phyloP scores from a whole-genome alignment of 1,140 invertebrate genomes.

The Drosophila baimaii region DNA sequence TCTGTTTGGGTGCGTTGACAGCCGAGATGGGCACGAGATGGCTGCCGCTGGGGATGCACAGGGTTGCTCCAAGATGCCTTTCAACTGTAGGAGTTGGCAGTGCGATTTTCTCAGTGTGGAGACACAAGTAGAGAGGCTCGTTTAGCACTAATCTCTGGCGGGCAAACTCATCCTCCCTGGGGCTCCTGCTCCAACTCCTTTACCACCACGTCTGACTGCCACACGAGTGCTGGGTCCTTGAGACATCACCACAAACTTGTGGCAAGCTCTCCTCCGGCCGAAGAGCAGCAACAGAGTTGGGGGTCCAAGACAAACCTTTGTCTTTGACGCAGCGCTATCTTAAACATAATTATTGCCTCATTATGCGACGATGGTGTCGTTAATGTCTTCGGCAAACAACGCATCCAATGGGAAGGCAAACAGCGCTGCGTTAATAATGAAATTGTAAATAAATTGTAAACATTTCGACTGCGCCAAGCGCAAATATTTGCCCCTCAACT shows the following conservation, averaged over 20 bases:
- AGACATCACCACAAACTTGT: conserved; percentile 48
- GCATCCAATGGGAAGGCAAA: conserved; percentile 61
- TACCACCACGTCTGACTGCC: conserved; percentile 36
- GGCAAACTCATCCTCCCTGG: neutral
- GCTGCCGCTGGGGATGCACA: conserved; percentile 11
- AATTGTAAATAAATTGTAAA: conserved; percentile 81
- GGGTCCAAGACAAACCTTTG: conserved; percentile 44
- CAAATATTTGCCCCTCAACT: conserved; percentile 64
- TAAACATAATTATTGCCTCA: conserved; percentile 79
- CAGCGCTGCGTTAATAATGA: conserved; percentile 66
- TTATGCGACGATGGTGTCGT: conserved; percentile 67
- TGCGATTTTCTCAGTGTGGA: neutral
- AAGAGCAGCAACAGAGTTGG: neutral
- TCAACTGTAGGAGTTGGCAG: neutral
- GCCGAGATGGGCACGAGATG: conserved; percentile 48
- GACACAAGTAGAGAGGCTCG: conserved; percentile 17
- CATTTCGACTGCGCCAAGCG: conserved; percentile 69
- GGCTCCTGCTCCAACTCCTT: conserved; percentile 14
- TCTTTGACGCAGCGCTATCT: conserved; percentile 54
- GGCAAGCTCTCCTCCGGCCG: conserved; percentile 10
- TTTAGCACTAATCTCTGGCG: conserved; percentile 58
- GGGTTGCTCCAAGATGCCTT: neutral
- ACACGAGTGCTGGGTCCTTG: conserved; percentile 55
- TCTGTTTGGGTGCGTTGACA: conserved; percentile 63
- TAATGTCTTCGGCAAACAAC: conserved; percentile 70